A percentile compares a stretch with the other conserved stretches of the same genome.
Conservation (phyloP, 2,888 invertebrate species). For the Ophion ventricosus region DNA sequence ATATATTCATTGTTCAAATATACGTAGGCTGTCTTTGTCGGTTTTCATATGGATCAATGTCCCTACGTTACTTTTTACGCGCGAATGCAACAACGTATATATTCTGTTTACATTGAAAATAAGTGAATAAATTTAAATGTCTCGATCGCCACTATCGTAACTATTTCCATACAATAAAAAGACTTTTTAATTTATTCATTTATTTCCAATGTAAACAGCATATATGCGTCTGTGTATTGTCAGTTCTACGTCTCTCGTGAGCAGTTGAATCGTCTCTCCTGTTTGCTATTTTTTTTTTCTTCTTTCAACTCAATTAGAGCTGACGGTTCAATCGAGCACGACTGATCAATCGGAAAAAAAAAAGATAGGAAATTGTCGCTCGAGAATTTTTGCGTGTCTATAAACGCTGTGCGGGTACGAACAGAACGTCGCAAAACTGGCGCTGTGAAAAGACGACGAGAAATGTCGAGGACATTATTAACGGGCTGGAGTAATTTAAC, state of each 20-base stretch:
- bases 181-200: not conserved
- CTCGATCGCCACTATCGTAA: not conserved
- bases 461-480: not conserved
- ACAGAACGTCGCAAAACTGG: not conserved
- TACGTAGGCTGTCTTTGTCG: too few relatives aligned
- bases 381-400: not conserved
- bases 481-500: not conserved
- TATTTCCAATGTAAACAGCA: not conserved
- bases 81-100: not conserved
- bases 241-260: not conserved
- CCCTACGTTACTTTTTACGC: not conserved
- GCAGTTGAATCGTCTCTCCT: not conserved
- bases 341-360: not conserved
- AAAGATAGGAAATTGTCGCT: not conserved
- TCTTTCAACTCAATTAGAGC: slow-evolving; percentile 4
- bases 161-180: not conserved
- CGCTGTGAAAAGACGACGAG: too few relatives aligned
- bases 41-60: too few relatives aligned
- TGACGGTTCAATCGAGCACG: not conserved
- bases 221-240: too few relatives aligned
- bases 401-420: not conserved
- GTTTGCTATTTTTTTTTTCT: not conserved
- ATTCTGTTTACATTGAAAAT: not conserved
- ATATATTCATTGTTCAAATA: too few relatives aligned
- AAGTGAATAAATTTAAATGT: not conserved